phyloP scores from a whole-genome alignment of 1,140 invertebrate species.

The Tetranychus cinnabarinus region DNA sequence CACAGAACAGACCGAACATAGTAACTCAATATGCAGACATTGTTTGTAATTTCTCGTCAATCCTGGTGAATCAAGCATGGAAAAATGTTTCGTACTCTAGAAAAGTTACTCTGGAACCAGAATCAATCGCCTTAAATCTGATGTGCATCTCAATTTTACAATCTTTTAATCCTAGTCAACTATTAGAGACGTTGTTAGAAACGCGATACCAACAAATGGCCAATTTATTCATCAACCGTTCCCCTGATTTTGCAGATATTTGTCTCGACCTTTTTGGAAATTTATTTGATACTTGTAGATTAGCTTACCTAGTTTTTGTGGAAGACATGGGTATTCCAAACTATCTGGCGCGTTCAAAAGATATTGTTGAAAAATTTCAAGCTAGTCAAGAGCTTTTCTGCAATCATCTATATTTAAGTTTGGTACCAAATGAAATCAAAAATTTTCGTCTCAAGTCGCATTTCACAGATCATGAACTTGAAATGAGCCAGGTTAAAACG shows the following conservation, averaged over 20 bases:
- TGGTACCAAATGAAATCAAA: not conserved
- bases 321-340: not conserved
- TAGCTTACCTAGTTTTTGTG: not conserved
- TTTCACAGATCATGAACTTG: not conserved
- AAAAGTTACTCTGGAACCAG: not conserved
- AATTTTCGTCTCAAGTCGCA: not conserved
- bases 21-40: not conserved
- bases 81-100: not conserved
- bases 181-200: not conserved
- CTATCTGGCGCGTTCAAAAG: not conserved
- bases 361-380: not conserved
- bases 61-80: not conserved
- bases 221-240: not conserved
- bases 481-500: not conserved
- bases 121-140: not conserved
- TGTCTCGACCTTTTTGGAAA: not conserved
- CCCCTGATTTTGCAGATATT: not conserved
- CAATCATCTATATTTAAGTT: not conserved
- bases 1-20: not conserved
- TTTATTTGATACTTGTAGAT: not conserved
- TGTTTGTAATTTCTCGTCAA: not conserved
- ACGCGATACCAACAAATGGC: not conserved
- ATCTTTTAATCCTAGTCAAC: not conserved
- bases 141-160: not conserved
- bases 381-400: not conserved